phyloP scores from a whole-genome alignment of 2,797 vertebrate genomes.

The Dipus sagitta region DNA sequence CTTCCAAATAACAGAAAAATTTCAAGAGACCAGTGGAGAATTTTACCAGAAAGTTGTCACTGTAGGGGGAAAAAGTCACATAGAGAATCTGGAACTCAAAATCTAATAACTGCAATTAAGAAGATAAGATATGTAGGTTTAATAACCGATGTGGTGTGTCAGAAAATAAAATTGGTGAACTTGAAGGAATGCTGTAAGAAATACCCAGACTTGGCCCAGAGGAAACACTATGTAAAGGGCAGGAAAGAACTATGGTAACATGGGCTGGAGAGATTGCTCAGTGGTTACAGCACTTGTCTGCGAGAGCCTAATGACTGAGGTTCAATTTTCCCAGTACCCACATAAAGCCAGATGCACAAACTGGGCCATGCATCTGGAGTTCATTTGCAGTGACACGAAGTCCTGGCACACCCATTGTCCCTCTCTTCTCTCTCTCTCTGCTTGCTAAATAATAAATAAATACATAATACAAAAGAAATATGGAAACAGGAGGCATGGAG shows the following conservation, averaged over 20 bases:
- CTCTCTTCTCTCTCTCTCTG: no score
- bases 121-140: not conserved
- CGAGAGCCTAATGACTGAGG: no score
- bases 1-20: slow-evolving; percentile 27
- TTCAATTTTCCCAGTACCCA: no score
- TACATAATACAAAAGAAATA: not conserved
- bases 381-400: no score
- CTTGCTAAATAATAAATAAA: no score
- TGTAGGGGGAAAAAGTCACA: not conserved
- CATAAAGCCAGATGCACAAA: no score
- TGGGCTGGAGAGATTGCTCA: no score
- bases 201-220: slow-evolving; percentile 3
- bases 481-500: not conserved
- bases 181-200: not conserved
- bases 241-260: not conserved
- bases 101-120: not conserved
- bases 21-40: slow-evolving; percentile 22
- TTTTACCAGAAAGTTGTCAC: not conserved
- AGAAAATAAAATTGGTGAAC: not conserved
- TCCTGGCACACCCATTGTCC: no score
- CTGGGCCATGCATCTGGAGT: no score
- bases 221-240: not conserved
- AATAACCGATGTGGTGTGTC: not conserved
- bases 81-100: not conserved
- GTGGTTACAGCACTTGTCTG: no score